Evolutionary conservation across 2,888 invertebrate species (phyloP).

Genomic region (Drosophila eohydei): DNA sequence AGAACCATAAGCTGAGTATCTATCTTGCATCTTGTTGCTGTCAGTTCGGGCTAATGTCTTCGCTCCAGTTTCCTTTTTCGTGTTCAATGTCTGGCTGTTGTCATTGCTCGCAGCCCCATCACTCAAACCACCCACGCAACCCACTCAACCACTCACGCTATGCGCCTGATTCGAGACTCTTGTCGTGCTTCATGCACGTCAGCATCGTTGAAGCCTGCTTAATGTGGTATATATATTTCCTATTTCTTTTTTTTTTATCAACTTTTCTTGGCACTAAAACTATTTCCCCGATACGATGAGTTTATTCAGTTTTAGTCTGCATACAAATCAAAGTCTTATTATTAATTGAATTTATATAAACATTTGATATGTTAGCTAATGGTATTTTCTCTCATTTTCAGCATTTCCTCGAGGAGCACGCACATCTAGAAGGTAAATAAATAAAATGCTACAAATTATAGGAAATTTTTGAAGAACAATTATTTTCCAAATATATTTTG

Average conservation of each 20-base stretch:
- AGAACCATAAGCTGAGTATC: conserved; percentile 67
- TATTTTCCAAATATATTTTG: not conserved
- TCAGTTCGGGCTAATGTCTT: conserved; percentile 78
- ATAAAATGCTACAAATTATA: conserved; percentile 13
- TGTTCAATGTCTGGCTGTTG: conserved; percentile 74
- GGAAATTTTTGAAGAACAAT: not conserved
- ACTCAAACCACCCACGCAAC: conserved; percentile 19
- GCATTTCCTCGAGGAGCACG: conserved; percentile 1
- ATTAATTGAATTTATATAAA: conserved; percentile 4
- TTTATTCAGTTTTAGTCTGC: not conserved
- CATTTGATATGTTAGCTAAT: not conserved
- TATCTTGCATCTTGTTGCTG: conserved; percentile 76
- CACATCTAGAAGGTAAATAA: conserved; percentile 44
- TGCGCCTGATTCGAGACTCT: conserved; percentile 39
- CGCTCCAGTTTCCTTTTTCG: conserved; percentile 77
- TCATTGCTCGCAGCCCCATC: conserved; percentile 43
- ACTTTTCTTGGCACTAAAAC: conserved; percentile 20
- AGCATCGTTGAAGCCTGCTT: conserved; percentile 63
- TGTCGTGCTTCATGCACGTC: conserved; percentile 47
- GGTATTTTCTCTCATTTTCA: conserved; percentile 39
- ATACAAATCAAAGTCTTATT: conserved; percentile 6
- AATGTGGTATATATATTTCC: conserved; percentile 36
- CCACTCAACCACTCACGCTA: conserved; percentile 23
- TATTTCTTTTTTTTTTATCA: conserved; percentile 34
- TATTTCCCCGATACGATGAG: not conserved